Conservation (phyloP, 2,113 vertebrate genomes). For the Forbesichthys agassizii region DNA sequence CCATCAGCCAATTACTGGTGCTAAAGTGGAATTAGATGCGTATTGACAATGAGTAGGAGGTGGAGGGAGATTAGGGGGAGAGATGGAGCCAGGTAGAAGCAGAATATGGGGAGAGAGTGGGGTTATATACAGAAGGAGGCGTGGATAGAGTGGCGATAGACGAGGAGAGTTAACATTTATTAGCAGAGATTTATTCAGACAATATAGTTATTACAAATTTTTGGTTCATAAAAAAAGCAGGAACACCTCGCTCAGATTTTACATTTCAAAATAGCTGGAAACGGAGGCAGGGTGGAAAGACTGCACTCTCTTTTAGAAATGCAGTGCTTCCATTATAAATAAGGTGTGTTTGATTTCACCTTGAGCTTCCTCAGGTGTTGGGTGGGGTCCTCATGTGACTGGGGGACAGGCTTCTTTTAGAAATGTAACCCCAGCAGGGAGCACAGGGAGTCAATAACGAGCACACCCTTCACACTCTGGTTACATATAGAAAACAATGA, state of each 20-base stretch:
- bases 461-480: conserved; percentile 11
- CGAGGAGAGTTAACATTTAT: background rate
- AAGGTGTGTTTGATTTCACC: conserved; percentile 19
- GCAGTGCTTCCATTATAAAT: background rate
- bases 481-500: conserved; percentile 3
- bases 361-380: conserved; percentile 14
- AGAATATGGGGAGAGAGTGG: conserved; percentile 22
- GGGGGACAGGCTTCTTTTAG: background rate
- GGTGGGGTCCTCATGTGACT: background rate
- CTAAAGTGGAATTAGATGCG: conserved; percentile 99
- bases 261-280: no score
- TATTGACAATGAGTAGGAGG: conserved; percentile 98
- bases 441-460: conserved; percentile 24
- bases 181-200: background rate
- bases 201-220: no score
- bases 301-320: no score
- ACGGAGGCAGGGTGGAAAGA: no score
- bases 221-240: no score
- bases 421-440: conserved; percentile 12
- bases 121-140: conserved; percentile 50
- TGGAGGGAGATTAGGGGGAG: conserved; percentile 59
- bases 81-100: conserved; percentile 44
- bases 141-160: background rate
- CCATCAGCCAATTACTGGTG: conserved; percentile 99
- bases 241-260: no score